phyloP scores from a whole-genome alignment of 2,797 vertebrate genomes.

The Acomys russatus region DNA sequence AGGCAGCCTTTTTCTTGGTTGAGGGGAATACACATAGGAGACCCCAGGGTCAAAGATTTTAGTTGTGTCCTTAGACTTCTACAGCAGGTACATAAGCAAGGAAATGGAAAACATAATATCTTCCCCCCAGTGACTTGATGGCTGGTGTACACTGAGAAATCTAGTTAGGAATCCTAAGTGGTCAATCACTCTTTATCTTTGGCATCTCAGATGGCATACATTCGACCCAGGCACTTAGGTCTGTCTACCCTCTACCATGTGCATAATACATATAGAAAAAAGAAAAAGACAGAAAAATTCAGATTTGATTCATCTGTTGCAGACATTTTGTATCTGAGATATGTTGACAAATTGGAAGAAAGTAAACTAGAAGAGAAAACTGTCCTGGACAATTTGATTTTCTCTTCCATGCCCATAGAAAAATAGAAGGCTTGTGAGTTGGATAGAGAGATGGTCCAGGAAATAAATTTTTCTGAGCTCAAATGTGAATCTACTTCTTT shows the following conservation, averaged over 20 bases:
- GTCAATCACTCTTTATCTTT: neutral
- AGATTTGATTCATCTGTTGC: slow-evolving; percentile 15
- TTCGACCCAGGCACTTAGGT: neutral
- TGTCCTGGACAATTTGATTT: neutral
- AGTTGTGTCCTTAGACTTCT: neutral
- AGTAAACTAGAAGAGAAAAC: neutral
- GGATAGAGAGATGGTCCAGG: neutral
- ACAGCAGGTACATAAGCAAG: neutral
- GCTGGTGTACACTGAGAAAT: neutral
- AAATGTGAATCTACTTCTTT: neutral
- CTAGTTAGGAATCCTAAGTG: neutral
- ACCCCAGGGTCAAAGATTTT: neutral
- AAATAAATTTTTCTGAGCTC: neutral
- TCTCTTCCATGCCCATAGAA: neutral
- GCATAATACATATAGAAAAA: neutral
- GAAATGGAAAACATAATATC: neutral
- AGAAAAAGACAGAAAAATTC: neutral
- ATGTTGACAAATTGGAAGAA: slow-evolving; percentile 13
- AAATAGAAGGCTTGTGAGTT: neutral
- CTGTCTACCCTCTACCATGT: neutral
- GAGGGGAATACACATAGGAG: neutral
- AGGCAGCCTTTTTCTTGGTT: neutral
- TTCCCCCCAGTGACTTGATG: neutral
- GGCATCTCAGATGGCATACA: neutral
- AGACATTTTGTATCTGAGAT: neutral